Evolutionary conservation across 2,113 vertebrate species (phyloP).

Genomic region (Fukomys damarensis): DNA sequence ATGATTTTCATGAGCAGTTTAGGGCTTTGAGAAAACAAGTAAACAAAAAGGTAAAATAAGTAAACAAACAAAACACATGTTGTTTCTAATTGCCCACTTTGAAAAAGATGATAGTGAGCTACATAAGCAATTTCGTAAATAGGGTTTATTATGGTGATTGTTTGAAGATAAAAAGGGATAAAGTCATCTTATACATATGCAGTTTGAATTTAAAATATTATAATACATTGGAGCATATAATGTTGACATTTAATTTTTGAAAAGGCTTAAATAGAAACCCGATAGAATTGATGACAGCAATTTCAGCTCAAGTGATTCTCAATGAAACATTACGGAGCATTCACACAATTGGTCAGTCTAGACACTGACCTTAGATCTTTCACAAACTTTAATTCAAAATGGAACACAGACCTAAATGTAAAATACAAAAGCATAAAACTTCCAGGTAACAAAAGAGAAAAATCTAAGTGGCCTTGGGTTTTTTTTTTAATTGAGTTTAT

Average conservation of each 20-base stretch:
- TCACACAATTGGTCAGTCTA: background rate
- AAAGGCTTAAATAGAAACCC: background rate
- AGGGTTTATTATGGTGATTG: background rate
- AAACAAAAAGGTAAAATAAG: background rate
- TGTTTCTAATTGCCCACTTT: background rate
- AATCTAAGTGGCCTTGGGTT: background rate
- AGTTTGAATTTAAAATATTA: conserved; percentile 1
- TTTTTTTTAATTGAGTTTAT: too few relatives aligned
- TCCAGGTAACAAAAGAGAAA: background rate
- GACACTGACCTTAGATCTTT: background rate
- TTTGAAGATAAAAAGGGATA: conserved; percentile 18
- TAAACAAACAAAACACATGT: background rate
- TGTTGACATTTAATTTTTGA: conserved; percentile 11
- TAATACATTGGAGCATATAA: background rate
- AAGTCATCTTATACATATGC: background rate
- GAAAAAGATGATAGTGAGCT: background rate
- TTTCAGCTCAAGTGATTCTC: background rate
- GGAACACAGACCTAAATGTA: background rate
- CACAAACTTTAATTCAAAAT: background rate
- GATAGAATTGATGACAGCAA: background rate
- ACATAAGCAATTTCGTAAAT: background rate
- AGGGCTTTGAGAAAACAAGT: background rate
- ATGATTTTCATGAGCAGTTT: background rate
- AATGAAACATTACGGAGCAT: background rate
- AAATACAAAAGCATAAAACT: background rate